A percentile compares a stretch with the other conserved stretches of the same genome.
Evolutionary conservation across 2,797 vertebrate species (phyloP).

Genomic region (Cirrhinus mrigala): DNA sequence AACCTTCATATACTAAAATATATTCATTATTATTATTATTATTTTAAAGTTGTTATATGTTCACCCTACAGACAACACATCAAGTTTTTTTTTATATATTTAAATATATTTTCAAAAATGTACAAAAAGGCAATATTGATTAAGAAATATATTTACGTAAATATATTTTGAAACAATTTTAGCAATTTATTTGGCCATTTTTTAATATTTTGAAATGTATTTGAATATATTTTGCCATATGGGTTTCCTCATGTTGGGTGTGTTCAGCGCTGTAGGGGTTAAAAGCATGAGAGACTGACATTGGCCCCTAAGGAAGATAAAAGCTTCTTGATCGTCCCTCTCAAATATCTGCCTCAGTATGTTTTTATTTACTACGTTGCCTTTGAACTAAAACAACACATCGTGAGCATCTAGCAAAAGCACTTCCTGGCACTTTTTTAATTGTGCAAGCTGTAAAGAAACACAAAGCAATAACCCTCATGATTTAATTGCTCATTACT

Average conservation of each 20-base stretch:
- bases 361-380: constrained; percentile 58
- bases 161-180: no score
- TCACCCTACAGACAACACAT: no score
- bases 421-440: constrained; percentile 41
- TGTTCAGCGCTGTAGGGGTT: constrained; percentile 41
- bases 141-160: no score
- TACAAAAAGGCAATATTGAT: no score
- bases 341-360: constrained; percentile 46
- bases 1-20: no score
- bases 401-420: constrained; percentile 30
- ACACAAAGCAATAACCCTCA: constrained; percentile 22
- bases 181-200: no score
- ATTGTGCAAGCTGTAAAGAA: constrained; percentile 40
- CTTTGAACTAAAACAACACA: constrained; percentile 54
- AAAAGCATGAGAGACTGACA: constrained; percentile 59
- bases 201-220: no score
- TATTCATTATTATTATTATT: no score
- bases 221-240: not conserved
- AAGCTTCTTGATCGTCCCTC: constrained; percentile 30
- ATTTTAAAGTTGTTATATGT: no score
- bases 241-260: not conserved
- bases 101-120: no score
- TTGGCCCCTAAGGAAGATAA: constrained; percentile 59
- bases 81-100: no score
- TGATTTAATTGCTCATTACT: constrained; percentile 38